Conservation (phyloP, 2,888 invertebrate genomes). For the Orthonevra nobilis region DNA sequence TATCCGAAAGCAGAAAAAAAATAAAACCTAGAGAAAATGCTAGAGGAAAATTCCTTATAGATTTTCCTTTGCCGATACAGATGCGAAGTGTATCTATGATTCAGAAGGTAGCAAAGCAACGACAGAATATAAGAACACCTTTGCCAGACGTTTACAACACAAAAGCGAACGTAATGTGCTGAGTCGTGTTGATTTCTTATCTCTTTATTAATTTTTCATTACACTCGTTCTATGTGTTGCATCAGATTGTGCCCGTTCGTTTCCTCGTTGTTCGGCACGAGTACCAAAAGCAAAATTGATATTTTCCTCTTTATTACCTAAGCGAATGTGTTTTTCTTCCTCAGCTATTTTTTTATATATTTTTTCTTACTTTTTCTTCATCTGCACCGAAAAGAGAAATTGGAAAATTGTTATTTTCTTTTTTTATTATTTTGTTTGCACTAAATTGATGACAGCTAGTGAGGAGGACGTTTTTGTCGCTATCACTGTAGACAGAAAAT, state of each 20-base stretch:
- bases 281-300: constrained; percentile 31
- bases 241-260: constrained; percentile 23
- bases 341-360: background rate
- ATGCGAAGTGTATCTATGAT: constrained; percentile 10
- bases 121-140: constrained; percentile 42
- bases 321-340: background rate
- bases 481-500: background rate
- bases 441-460: background rate
- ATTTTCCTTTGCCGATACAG: constrained; percentile 14
- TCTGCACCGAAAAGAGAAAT: background rate
- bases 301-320: constrained; percentile 27
- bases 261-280: constrained; percentile 1
- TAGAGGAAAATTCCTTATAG: constrained; percentile 5
- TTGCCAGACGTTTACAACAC: constrained; percentile 25
- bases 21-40: constrained; percentile 1
- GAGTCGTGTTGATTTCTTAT: constrained; percentile 60
- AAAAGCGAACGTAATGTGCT: constrained; percentile 32
- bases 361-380: background rate
- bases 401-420: no score
- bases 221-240: constrained; percentile 6
- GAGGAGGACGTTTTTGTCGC: background rate
- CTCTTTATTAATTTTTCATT: constrained; percentile 63
- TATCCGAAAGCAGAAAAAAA: background rate
- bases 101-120: constrained; percentile 11
- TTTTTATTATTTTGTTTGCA: no score